A percentile compares a stretch with the other conserved stretches of the same genome.
Conservation (phyloP, 2,797 vertebrate species). For the Phoxinus dragarum region DNA sequence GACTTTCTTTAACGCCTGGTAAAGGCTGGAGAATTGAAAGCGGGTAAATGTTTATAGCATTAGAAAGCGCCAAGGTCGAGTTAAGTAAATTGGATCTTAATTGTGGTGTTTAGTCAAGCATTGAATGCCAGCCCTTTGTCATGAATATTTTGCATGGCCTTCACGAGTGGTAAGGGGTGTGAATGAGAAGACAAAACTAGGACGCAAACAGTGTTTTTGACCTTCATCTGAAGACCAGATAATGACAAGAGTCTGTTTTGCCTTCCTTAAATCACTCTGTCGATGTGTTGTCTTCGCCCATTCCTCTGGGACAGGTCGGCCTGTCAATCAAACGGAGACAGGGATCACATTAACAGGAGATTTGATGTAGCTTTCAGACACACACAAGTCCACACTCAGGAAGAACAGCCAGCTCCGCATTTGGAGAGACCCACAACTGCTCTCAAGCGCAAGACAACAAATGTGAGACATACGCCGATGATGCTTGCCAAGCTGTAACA, state of each 20-base stretch:
- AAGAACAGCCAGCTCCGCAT: neutral
- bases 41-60: conserved; percentile 51
- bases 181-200: conserved; percentile 35
- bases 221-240: conserved; percentile 53
- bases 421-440: conserved; percentile 20
- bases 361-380: conserved; percentile 32
- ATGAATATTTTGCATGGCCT: conserved; percentile 55
- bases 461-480: conserved; percentile 26
- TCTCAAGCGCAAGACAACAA: conserved; percentile 33
- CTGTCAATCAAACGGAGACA: conserved; percentile 54
- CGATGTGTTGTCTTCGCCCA: conserved; percentile 33
- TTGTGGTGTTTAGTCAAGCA: conserved; percentile 58
- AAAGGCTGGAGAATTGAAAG: conserved; percentile 50
- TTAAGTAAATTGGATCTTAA: conserved; percentile 60
- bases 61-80: conserved; percentile 59
- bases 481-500: conserved; percentile 33
- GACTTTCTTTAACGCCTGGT: conserved; percentile 54
- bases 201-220: conserved; percentile 39
- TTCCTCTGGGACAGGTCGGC: conserved; percentile 40
- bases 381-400: neutral
- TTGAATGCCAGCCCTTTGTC: conserved; percentile 50
- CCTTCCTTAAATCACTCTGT: conserved; percentile 43
- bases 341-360: conserved; percentile 49
- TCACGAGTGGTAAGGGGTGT: conserved; percentile 4
- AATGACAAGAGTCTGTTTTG: conserved; percentile 47